phyloP scores from a whole-genome alignment of 2,797 vertebrate genomes.

The Rhadinocentrus ornatus region DNA sequence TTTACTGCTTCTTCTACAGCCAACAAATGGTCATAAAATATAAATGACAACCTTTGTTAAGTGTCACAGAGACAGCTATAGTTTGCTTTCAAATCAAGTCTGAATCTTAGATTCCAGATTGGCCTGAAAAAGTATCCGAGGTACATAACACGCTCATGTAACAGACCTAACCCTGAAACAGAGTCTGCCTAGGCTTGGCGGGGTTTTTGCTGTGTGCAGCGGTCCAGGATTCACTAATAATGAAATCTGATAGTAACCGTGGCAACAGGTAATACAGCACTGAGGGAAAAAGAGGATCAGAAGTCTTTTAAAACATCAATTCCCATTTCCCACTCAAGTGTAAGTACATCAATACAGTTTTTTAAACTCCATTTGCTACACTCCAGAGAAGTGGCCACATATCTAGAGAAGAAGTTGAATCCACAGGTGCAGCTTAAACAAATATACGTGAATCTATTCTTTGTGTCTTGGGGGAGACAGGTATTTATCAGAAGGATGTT shows the following conservation, averaged over 20 bases:
- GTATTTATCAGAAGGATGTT: slow-evolving; percentile 42
- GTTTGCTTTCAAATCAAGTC: slow-evolving; percentile 11
- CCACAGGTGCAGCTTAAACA: slow-evolving; percentile 35
- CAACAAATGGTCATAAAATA: neutral
- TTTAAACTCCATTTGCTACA: slow-evolving; percentile 43
- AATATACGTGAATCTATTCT: slow-evolving; percentile 19
- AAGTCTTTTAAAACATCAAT: slow-evolving; percentile 54
- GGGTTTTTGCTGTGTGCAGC: slow-evolving; percentile 29
- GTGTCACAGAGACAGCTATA: neutral
- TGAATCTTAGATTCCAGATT: neutral
- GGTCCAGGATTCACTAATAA: slow-evolving; percentile 54
- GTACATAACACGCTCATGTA: slow-evolving; percentile 24
- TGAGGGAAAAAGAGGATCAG: slow-evolving; percentile 49
- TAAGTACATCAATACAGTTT: slow-evolving; percentile 46
- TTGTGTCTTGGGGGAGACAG: slow-evolving; percentile 5
- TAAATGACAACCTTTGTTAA: neutral
- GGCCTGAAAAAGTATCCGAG: slow-evolving; percentile 15
- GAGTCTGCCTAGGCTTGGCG: slow-evolving; percentile 25
- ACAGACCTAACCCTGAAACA: slow-evolving; percentile 21
- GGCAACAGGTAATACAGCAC: slow-evolving; percentile 61
- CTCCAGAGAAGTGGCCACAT: slow-evolving; percentile 27
- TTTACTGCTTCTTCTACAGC: neutral
- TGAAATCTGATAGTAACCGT: slow-evolving; percentile 65
- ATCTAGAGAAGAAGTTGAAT: slow-evolving; percentile 28
- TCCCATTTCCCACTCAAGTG: slow-evolving; percentile 39